Base-by-base conservation (phyloP, 2,113 vertebrate genomes). In the Podarcis muralis region DNA sequence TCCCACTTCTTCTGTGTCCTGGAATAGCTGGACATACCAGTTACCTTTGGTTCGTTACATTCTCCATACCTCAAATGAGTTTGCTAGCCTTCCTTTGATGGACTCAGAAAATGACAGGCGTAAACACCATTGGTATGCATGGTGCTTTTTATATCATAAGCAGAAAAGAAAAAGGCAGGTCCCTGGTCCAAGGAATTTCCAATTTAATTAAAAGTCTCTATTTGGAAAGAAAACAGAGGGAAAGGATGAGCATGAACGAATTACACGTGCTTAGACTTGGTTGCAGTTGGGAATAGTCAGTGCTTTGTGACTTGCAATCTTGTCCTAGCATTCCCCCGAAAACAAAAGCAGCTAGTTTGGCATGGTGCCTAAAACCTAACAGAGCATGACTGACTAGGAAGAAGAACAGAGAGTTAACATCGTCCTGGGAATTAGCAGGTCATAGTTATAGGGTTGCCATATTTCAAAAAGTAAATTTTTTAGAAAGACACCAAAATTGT, bases 281-380 rank as follows among this genome's bases (percentile, higher is more conserved):
- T 88, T 83, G 71, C 62, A 71, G 9, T 68, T 77, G 72, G 65
- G 40, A 23, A 68, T 77, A 30, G 35, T 76, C 66, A 71, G 30
- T 81, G 16, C 13, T 53, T 40, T 79, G 75, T 18, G 25, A 23
- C 32, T 40, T 40, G 25, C 62, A 53, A 12, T 16, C 5, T 32
- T 86, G 68, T 66, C 27, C n/a, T 81, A 32, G 32, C 32, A 72
- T 74, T 80, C 20, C 15, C 68, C 35, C 16, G 9, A 1, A 37
- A 0, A 69, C 1, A 66, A 75, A 1, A 0, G 0, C 71, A 77
- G 0, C 71, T 83, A 8, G 30, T 6, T 69, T 59, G 23, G 11
- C 40, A 35, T 68, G 74, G 40, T 12, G 40, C 72, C 59, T 43
- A 23, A 6, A 62, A 68, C 59, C 25, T 68, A 65, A 76, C 25